These are phyloP conservation scores for Echinometra lucunter DNA, from an alignment of 53 echinoderm and acorn worm genomes.

Conservation along the genomic window DNA sequence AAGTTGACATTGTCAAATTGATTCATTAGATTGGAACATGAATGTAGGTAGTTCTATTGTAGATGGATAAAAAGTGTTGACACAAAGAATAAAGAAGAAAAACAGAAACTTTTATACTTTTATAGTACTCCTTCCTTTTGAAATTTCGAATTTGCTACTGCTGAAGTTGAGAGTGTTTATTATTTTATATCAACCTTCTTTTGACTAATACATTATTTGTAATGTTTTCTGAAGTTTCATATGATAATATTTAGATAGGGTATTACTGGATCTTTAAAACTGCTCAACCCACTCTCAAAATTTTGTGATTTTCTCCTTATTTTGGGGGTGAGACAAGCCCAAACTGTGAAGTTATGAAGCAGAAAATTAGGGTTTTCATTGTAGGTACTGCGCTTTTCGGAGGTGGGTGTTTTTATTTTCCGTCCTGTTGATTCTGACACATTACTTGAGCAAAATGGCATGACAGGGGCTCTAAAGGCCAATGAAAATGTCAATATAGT, in stretches of 20 bases:
- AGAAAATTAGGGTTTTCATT: constrained; percentile 41
- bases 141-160: too few relatives aligned
- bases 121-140: too few relatives aligned
- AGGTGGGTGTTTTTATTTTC: constrained; percentile 54
- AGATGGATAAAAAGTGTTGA: too few relatives aligned
- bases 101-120: too few relatives aligned
- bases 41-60: not conserved
- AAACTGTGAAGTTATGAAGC: constrained; percentile 24
- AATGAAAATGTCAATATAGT: constrained; percentile 30
- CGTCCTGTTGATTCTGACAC: constrained; percentile 44
- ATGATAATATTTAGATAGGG: not conserved
- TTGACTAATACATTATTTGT: not conserved
- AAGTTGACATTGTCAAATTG: not conserved
- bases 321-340: constrained; percentile 25
- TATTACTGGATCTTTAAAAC: not conserved
- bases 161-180: too few relatives aligned
- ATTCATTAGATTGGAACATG: not conserved
- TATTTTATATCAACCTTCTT: not conserved
- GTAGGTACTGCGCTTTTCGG: not conserved
- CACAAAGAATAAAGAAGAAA: too few relatives aligned
- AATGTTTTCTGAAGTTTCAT: not conserved
- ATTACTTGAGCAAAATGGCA: constrained; percentile 56
- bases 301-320: constrained; percentile 40
- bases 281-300: not conserved
- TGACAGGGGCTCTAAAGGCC: constrained; percentile 42